Percentiles rank a stretch among this genome's conserved stretches.
Conservation (phyloP, 1,140 invertebrate genomes). For the Eueides isabella region DNA sequence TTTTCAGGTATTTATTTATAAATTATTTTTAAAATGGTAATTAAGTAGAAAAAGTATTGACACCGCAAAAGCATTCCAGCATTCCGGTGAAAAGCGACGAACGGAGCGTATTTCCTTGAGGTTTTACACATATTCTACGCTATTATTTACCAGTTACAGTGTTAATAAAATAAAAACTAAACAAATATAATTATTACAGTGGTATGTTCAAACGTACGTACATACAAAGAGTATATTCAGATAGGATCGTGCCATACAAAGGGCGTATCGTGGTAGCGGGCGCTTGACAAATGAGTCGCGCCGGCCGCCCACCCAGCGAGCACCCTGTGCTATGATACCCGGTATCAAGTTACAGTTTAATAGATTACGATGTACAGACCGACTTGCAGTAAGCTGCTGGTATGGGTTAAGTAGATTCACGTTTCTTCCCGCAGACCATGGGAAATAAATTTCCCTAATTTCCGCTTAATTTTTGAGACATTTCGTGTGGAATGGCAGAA, state of each 20-base stretch:
- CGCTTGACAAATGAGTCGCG: conserved; percentile 64
- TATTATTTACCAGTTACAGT: too few relatives aligned
- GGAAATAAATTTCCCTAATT: too few relatives aligned
- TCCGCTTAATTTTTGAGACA: too few relatives aligned
- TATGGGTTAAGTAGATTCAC: neutral
- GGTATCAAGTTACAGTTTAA: conserved; percentile 35
- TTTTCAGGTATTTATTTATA: too few relatives aligned
- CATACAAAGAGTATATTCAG: conserved; percentile 63
- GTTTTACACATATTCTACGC: too few relatives aligned
- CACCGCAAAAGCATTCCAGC: too few relatives aligned
- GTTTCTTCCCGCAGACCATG: too few relatives aligned
- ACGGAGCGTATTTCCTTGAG: too few relatives aligned
- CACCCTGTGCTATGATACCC: conserved; percentile 44
- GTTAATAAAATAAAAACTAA: neutral
- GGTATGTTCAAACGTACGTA: conserved; percentile 69
- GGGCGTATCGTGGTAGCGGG: conserved; percentile 74
- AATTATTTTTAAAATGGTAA: too few relatives aligned
- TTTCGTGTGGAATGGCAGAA: too few relatives aligned
- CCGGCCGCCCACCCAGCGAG: conserved; percentile 62
- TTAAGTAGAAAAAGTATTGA: too few relatives aligned
- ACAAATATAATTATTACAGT: conserved; percentile 53
- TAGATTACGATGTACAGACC: neutral
- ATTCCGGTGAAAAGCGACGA: too few relatives aligned
- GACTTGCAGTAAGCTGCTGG: neutral
- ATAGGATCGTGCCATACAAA: conserved; percentile 62